Evolutionary conservation across 2,888 invertebrate genomes (phyloP), one percentile per base, ranked within the genome.

Genomic region (Sussaba pulchella): DNA sequence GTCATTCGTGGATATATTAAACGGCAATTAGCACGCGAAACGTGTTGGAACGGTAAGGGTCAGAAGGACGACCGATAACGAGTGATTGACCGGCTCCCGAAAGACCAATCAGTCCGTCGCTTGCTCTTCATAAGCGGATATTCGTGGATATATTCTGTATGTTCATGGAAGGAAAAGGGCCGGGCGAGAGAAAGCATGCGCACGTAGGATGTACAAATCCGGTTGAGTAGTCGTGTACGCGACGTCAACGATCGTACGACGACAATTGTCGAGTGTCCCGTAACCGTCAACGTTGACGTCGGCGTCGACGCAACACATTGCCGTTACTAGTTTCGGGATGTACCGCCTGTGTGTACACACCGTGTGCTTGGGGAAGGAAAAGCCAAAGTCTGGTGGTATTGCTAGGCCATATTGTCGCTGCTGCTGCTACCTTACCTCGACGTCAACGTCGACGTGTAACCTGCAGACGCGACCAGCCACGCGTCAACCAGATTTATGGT

Each of bases 401-500:
- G 39, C 69, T 3, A n/a, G 21, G 57, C 66, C n/a, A 9, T 31
- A 50, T 24, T 39, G 47, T 8, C 17, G 19, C 12, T 59, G 39
- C 50, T 50, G 36, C 36, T 59, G 71, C 71, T 61, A 17, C 14
- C 31, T 24, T 45, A 10, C 21, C 63, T 43, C 69, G 54, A 76
- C 61, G 59, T 75, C 67, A 59, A 75, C 61, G 43, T 70, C 69
- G 59, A 61, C 63, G 76, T 70, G 52, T 31, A 76, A 76, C 54
- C 76, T 76, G 63, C 54, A 70, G 76, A 76, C 52, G 76, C 70
- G 63, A 76, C 76, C 76, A 76, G 63, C 69, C 69, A 70, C 70
- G 76, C 76, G 76, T 63, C 76, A 57, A 54, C 63, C 76, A 76
- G 76, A 76, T 76, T 76, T 76, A 70, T 76, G 70, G 76, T 70